phyloP scores from a whole-genome alignment of 1,140 invertebrate genomes.

The Pseudomyrmex gracilis region DNA sequence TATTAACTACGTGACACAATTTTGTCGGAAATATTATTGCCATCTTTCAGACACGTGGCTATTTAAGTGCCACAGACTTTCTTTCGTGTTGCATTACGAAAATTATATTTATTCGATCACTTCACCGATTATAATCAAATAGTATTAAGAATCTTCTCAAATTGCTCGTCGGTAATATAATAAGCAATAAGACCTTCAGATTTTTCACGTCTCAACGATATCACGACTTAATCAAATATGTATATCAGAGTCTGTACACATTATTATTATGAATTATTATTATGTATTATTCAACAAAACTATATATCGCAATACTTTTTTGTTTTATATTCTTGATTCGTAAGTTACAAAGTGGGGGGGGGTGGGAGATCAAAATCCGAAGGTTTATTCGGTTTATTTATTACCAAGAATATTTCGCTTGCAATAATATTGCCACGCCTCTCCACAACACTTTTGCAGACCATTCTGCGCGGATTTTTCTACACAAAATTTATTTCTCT shows the following conservation, averaged over 20 bases:
- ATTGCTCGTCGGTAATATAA: conserved; percentile 20
- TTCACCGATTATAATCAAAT: too few species aligned
- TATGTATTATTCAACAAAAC: neutral
- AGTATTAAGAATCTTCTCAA: neutral
- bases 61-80: neutral
- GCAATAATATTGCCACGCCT: neutral
- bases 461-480: conserved; percentile 35
- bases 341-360: conserved; percentile 1
- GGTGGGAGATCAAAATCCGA: conserved; percentile 12
- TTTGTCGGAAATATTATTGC: conserved; percentile 59
- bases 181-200: conserved; percentile 20
- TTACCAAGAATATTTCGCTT: neutral
- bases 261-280: neutral
- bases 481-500: neutral
- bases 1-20: conserved; percentile 26
- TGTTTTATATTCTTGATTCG: neutral
- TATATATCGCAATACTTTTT: neutral
- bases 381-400: conserved; percentile 30
- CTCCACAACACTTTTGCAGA: conserved; percentile 15
- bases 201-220: neutral
- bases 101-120: conserved; percentile 53
- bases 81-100: neutral
- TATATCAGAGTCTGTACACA: neutral
- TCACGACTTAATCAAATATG: neutral
- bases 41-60: neutral